Evolutionary conservation across 2,797 vertebrate genomes (phyloP), one percentile per base, ranked within the genome.

Genomic region (Syngnathus acus): DNA sequence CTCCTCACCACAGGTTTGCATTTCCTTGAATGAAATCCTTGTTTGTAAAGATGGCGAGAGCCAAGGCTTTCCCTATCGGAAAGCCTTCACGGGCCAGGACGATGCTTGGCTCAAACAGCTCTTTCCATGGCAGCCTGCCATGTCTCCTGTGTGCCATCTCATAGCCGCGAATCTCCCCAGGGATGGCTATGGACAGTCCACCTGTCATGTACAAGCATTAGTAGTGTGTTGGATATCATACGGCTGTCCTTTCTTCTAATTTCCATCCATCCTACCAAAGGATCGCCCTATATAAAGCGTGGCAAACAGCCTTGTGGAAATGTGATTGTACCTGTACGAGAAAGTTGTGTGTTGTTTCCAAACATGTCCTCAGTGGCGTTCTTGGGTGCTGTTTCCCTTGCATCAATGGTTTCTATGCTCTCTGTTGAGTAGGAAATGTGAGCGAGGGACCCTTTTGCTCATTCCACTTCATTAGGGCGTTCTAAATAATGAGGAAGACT

Each of bases 131-230:
- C 76, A 99, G 90, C 68, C 88, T 87, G 53, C 97, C 97, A 8
- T 98, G 94, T 17, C 95, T 92, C 69, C 79, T 88, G 82, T 99
- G 96, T 0, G 96, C 97, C 88, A 96, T 86, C 79, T 95, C 92
- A 5, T 96, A 99, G 38, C 95, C 96, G 0, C 94, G 93, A 71
- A 99, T 93, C 88, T 99, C 96, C 38, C 97, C 96, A 0, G 97
- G 97, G 59, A 99, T 94, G 0, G 95, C 97, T 45, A 99, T 94
- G 0, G 95, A 95, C 81, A 96, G 72, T 8, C 94, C 96, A 21
- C 95, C 97, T 99, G 82, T 80, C 62, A 37, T 1, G 11, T 4
- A 74, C 63, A 76, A 78, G 75, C 59, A 72, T 47, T 5, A 39
- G 8, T 39, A 50, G n/a, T 11, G n/a, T 43, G 70, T 65, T 65